Conservation (phyloP, 2,888 invertebrate genomes). For the Cantharis nigra region DNA sequence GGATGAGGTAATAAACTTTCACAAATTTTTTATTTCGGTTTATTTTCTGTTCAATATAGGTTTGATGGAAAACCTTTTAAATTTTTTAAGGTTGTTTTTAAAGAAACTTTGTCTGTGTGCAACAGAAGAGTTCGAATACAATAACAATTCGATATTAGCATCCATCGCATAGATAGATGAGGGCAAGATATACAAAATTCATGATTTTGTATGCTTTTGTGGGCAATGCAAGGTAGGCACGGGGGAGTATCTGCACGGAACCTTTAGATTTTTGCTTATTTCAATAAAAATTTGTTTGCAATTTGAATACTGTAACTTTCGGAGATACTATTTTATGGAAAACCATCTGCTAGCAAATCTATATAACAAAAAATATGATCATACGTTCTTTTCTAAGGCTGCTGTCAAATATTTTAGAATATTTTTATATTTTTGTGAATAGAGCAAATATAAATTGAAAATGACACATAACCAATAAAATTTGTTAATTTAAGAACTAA, state of each 20-base stretch:
- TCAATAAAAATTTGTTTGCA: constrained; percentile 24
- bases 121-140: neutral
- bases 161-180: constrained; percentile 11
- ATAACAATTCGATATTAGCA: constrained; percentile 17
- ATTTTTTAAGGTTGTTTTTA: neutral
- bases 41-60: neutral
- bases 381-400: constrained; percentile 11
- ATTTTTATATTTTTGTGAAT: constrained; percentile 4
- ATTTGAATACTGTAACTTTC: constrained; percentile 1
- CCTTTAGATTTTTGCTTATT: constrained; percentile 23
- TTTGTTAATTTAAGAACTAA: neutral
- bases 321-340: constrained; percentile 20
- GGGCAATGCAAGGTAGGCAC: constrained; percentile 5
- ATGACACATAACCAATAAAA: neutral
- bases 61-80: neutral
- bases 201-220: constrained; percentile 15
- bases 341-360: constrained; percentile 10
- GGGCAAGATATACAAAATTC: constrained; percentile 23
- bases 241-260: constrained; percentile 2
- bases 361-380: constrained; percentile 24
- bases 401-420: constrained; percentile 24
- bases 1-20: neutral
- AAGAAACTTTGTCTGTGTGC: neutral
- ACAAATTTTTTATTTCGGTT: neutral
- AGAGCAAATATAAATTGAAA: neutral